These are phyloP conservation scores for Drosophila monieri DNA, from an alignment of 2,888 invertebrate genomes.

Conservation along the genomic window DNA sequence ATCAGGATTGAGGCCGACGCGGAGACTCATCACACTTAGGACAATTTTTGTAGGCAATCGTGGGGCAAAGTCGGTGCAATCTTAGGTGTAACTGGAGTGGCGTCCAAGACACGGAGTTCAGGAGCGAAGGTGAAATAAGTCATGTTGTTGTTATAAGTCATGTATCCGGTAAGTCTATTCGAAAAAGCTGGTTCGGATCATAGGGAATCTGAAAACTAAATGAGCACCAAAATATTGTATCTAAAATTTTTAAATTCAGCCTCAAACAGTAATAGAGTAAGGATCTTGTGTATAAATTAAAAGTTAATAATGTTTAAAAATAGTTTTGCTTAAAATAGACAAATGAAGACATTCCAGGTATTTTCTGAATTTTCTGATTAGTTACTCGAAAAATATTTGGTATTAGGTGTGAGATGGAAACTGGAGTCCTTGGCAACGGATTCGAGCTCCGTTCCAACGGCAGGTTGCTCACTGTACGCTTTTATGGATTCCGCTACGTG, in stretches of 20 bases:
- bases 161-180: neutral
- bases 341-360: neutral
- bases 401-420: neutral
- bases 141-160: conserved; percentile 25
- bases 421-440: conserved; percentile 37
- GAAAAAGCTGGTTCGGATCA: neutral
- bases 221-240: neutral
- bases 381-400: neutral
- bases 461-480: conserved; percentile 34
- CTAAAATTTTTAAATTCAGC: neutral
- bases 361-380: neutral
- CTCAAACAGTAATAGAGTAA: neutral
- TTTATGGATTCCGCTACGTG: conserved; percentile 64
- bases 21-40: conserved; percentile 28
- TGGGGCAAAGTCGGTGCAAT: conserved; percentile 27
- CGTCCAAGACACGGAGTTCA: neutral
- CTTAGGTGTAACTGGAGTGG: conserved; percentile 10
- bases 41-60: conserved; percentile 59
- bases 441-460: conserved; percentile 4
- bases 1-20: conserved; percentile 24
- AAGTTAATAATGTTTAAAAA: conserved; percentile 9
- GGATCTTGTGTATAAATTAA: conserved; percentile 4
- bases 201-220: neutral
- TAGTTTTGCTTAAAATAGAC: neutral
- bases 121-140: conserved; percentile 1